Evolutionary conservation across 1,140 invertebrate genomes (phyloP).

Genomic region (Drosophila cardini): DNA sequence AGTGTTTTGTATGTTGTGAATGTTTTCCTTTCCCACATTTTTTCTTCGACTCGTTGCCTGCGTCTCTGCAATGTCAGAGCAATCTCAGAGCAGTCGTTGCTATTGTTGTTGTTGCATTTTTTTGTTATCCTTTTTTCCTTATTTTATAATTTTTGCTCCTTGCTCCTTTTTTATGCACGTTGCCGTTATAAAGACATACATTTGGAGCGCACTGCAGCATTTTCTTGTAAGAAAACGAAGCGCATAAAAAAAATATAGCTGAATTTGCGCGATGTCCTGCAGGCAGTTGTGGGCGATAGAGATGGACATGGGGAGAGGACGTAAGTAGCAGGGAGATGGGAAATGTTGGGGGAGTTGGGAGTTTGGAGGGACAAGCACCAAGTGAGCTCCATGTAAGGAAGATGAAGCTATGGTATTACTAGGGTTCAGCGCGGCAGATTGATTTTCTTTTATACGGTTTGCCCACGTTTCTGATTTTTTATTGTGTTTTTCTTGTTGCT

Average conservation of each 20-base stretch:
- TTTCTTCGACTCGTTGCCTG: conserved; percentile 25
- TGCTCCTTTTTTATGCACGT: conserved; percentile 68
- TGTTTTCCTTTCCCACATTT: conserved; percentile 61
- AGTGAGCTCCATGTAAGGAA: conserved; percentile 2
- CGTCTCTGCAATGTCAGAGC: conserved; percentile 33
- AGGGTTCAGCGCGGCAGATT: conserved; percentile 52
- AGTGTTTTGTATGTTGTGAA: conserved; percentile 74
- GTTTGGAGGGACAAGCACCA: too few species aligned
- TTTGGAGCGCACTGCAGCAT: conserved; percentile 78
- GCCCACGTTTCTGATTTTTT: conserved; percentile 73
- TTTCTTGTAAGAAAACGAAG: conserved; percentile 75
- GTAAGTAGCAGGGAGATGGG: background rate
- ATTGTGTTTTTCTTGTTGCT: conserved; percentile 58
- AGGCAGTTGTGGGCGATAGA: conserved; percentile 28
- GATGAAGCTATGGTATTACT: conserved; percentile 8
- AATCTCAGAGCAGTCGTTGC: conserved; percentile 36
- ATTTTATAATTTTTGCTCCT: conserved; percentile 75
- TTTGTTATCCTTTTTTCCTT: conserved; percentile 43
- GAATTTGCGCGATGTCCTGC: conserved; percentile 71
- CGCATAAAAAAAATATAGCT: conserved; percentile 73
- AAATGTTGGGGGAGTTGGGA: too few species aligned
- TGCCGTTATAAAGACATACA: conserved; percentile 79
- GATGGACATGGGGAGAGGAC: background rate
- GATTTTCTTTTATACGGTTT: conserved; percentile 74
- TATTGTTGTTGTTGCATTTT: conserved; percentile 50